A percentile compares a stretch with the other conserved stretches of the same genome.
Conservation (phyloP, 2,113 vertebrate species). For the Paratilapia polleni region DNA sequence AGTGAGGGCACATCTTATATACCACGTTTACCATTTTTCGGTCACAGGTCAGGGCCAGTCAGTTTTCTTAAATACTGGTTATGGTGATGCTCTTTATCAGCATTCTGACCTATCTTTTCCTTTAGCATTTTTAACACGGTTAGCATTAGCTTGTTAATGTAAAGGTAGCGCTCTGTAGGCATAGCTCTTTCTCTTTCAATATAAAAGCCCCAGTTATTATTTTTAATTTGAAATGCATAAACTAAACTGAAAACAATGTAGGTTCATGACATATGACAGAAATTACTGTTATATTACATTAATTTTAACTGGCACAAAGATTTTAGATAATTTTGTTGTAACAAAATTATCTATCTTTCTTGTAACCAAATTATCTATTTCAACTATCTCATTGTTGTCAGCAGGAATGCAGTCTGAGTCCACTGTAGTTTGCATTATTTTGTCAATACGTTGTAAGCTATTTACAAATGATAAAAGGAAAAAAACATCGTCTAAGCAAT, state of each 20-base stretch:
- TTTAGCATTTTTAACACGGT: background rate
- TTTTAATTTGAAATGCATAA: background rate
- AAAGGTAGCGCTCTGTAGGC: background rate
- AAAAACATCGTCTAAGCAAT: background rate
- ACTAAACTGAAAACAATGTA: background rate
- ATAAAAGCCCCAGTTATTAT: constrained; percentile 15
- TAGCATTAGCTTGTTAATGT: constrained; percentile 28
- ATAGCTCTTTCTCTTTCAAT: constrained; percentile 14
- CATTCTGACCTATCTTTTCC: background rate
- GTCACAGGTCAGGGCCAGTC: background rate
- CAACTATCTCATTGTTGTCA: background rate
- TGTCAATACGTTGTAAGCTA: background rate
- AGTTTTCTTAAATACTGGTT: background rate
- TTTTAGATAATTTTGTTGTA: background rate
- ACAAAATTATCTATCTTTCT: background rate
- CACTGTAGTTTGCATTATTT: background rate
- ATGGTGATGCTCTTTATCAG: background rate
- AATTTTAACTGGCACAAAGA: background rate
- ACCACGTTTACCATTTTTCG: background rate
- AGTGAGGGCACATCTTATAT: background rate
- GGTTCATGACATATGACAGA: background rate
- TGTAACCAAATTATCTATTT: background rate
- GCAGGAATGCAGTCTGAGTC: background rate
- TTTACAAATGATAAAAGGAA: background rate
- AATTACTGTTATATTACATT: background rate